A percentile compares a stretch with the other conserved stretches of the same genome.
phyloP scores from a whole-genome alignment of 2,797 vertebrate genomes.

The Sebastes wilsoni region DNA sequence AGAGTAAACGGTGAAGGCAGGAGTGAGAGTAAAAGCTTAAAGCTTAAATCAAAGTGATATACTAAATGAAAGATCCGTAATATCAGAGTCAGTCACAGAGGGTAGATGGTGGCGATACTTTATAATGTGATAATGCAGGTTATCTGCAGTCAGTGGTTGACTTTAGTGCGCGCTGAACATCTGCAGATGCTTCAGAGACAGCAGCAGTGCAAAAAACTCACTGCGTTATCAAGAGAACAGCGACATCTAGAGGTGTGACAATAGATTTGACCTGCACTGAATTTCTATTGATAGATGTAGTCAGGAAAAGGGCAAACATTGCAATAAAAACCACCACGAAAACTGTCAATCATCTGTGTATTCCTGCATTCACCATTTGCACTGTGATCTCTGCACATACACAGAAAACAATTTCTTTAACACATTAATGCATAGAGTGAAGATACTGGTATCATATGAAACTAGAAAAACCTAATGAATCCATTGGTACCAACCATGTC shows the following conservation, averaged over 20 bases:
- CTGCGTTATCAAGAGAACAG: constrained; percentile 17
- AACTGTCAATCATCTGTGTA: too few species aligned
- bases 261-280: background rate
- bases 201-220: background rate
- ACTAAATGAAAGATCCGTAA: background rate
- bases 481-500: too few species aligned
- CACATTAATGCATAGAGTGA: too few species aligned
- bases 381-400: too few species aligned
- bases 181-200: constrained; percentile 38
- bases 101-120: background rate
- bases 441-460: too few species aligned
- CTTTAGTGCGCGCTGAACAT: constrained; percentile 31
- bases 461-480: too few species aligned
- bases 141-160: constrained; percentile 38
- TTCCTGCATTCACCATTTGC: too few species aligned
- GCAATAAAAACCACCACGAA: too few species aligned
- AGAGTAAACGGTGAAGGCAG: background rate
- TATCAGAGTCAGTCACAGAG: background rate
- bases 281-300: rapidly evolving
- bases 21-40: background rate
- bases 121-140: background rate
- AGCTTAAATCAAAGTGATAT: background rate
- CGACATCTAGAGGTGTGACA: constrained; percentile 52
- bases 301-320: too few species aligned
- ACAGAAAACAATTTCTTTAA: too few species aligned